Evolutionary conservation across 2,888 invertebrate species (phyloP), one percentile per base, ranked within the genome.

Genomic region (Nomada hirtipes): DNA sequence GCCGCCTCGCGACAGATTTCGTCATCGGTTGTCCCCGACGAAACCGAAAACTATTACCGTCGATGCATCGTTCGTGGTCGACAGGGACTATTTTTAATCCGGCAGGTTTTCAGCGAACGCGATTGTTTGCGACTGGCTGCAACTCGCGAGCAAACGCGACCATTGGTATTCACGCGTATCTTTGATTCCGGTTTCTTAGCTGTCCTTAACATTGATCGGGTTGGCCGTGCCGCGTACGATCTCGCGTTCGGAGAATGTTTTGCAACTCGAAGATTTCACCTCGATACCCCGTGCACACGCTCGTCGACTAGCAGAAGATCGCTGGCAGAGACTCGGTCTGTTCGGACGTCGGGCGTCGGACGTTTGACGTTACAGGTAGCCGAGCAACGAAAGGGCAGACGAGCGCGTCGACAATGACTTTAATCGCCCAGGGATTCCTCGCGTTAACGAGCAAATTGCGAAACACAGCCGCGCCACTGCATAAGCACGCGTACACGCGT

Each of bases 161-260:
- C 71, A 75, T 10, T 64, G 65, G 82, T 79, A 64, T 87, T 73
- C 63, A 55, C 84, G 63, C 75, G 68, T 42, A 44, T 67, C 76
- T 68, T 78, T 83, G 88, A 88, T 85, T 88, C 87, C 83, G 85
- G 79, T 47, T 88, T 88, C 85, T 71, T 69, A 65, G 61, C 44
- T 82, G 88, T 86, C 89, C 90, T 90, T 90, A 89, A 90, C 89
- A 89, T 89, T 90, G 90, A 89, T 85, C 83, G 82, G 75, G 82
- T 36, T 36, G 36, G 36, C 36, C 47, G 73, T 69, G 65, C 72
- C 61, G 68, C 71, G 78, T 78, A 50, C 85, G 89, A 88, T 85
- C 84, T 87, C 75, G 75, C 72, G 76, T 77, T 79, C 64, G 72
- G 75, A 86, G 78, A 79, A 88, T 81, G 79, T 86, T 84, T 88